Conservation (phyloP, 53 echinoderm and acorn worm species). For the Echinarachnius parma region DNA sequence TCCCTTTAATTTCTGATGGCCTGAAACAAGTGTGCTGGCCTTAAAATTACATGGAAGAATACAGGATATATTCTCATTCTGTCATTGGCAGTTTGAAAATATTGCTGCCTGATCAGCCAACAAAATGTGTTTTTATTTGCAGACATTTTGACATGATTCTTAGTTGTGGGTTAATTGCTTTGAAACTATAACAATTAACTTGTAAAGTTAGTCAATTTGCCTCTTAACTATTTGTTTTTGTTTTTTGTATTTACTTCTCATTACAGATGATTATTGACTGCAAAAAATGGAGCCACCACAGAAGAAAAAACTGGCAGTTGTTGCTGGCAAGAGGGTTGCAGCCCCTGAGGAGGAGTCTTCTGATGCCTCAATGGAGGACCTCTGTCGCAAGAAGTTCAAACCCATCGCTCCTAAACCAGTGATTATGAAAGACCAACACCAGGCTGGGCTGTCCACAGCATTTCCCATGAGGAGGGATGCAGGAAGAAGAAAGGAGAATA, state of each 20-base stretch:
- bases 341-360: constrained; percentile 24
- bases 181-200: no score
- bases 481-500: not conserved
- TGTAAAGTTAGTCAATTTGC: no score
- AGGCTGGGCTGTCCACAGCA: constrained; percentile 79
- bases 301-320: constrained; percentile 44
- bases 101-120: no score
- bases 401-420: constrained; percentile 97
- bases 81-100: no score
- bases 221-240: no score
- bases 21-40: no score
- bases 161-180: no score
- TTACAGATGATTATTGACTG: constrained; percentile 11
- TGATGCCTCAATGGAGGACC: constrained; percentile 72
- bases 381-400: constrained; percentile 98
- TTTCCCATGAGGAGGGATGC: constrained; percentile 64
- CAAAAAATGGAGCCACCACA: constrained; percentile 7
- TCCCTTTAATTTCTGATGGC: no score
- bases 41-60: no score
- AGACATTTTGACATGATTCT: no score
- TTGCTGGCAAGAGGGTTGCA: constrained; percentile 16
- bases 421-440: constrained; percentile 88
- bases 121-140: no score
- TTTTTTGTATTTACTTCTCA: constrained; percentile 3
- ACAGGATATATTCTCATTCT: no score